phyloP scores from a whole-genome alignment of 2,113 vertebrate genomes.

The Accipiter virgatus region DNA sequence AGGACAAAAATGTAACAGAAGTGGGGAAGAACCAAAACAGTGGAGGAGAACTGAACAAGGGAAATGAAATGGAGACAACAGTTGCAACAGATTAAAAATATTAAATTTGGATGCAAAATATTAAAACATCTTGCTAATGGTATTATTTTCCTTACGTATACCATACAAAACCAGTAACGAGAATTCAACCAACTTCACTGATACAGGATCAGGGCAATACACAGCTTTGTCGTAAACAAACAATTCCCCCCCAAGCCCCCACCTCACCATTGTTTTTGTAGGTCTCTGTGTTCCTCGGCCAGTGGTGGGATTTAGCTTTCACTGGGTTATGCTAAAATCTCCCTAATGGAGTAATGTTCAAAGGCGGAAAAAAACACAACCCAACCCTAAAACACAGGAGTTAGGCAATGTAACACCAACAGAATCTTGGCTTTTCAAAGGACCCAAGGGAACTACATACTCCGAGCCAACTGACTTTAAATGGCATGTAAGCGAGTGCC shows the following conservation, averaged over 20 bases:
- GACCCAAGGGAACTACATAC: not conserved
- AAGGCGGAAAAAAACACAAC: not conserved
- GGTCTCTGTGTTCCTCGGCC: not conserved
- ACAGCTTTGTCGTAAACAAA: not conserved
- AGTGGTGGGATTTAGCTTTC: conserved; percentile 15
- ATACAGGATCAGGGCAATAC: not conserved
- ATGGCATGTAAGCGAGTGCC: not conserved
- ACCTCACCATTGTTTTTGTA: not conserved
- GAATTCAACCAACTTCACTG: not conserved
- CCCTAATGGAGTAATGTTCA: not conserved
- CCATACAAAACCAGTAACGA: not conserved
- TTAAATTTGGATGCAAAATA: not conserved
- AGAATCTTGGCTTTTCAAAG: conserved; percentile 41
- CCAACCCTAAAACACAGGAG: not conserved
- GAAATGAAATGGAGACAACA: not conserved
- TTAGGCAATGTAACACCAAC: conserved; percentile 40
- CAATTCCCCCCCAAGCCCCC: not conserved
- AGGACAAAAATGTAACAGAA: not conserved
- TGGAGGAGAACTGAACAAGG: not conserved
- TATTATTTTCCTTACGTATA: not conserved
- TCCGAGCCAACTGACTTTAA: conserved; percentile 1
- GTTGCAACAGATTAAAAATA: not conserved
- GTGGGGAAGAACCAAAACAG: not conserved
- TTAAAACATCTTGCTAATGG: not conserved
- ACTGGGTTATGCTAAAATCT: not conserved